These are phyloP conservation scores for Brachymystax lenok DNA, from an alignment of 2,797 vertebrate species.

Conservation along the genomic window DNA sequence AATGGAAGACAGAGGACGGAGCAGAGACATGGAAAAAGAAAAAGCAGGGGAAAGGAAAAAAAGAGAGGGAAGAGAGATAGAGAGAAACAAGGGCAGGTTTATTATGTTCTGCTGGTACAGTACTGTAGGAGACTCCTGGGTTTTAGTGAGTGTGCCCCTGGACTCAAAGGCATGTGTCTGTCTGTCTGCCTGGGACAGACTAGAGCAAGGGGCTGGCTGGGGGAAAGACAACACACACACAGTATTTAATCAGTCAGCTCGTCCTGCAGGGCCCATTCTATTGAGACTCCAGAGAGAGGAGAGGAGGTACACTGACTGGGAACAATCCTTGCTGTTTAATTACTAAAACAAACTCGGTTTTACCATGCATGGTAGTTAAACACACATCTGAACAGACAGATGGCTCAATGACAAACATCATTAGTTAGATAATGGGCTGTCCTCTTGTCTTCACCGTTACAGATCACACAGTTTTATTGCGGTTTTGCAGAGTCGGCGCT, in stretches of 20 bases:
- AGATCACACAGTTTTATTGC: not conserved
- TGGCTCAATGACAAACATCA: slow-evolving; percentile 1
- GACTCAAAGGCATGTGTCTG: not conserved
- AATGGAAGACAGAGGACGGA: not conserved
- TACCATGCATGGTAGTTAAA: not conserved
- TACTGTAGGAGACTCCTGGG: not conserved
- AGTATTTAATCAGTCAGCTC: not conserved
- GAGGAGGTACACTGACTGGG: not conserved
- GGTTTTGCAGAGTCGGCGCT: not conserved
- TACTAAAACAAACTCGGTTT: not conserved
- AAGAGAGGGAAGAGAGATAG: not conserved
- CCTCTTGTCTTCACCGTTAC: not conserved
- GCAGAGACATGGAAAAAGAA: not conserved
- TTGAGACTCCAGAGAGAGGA: not conserved
- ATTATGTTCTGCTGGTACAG: not conserved
- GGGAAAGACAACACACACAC: not conserved
- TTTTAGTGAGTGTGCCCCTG: not conserved
- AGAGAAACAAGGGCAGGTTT: not conserved
- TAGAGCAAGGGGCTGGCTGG: not conserved
- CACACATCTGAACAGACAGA: slow-evolving; percentile 7
- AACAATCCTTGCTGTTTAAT: not conserved
- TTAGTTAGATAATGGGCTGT: not conserved
- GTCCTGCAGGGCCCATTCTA: not conserved
- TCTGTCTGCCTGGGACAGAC: slow-evolving; percentile 1
- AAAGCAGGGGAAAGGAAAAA: not conserved